These are phyloP conservation scores for Melanostoma mellinum DNA, from an alignment of 2,888 invertebrate species.

Conservation along the genomic window DNA sequence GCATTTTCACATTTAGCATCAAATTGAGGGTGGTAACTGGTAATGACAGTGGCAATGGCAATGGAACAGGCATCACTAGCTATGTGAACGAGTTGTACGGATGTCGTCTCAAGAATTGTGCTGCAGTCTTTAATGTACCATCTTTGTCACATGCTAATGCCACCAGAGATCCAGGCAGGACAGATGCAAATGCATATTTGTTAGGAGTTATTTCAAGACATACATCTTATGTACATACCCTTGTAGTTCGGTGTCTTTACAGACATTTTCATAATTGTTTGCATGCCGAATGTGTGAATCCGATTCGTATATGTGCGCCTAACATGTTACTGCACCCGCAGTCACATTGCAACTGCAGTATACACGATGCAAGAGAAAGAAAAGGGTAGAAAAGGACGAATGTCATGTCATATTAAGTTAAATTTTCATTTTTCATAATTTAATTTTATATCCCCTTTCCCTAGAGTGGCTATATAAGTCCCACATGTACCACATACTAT, in stretches of 20 bases:
- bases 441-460: conserved; percentile 55
- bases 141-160: conserved; percentile 54
- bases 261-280: conserved; percentile 64
- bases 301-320: no score
- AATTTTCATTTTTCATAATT: conserved; percentile 68
- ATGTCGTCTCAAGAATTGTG: conserved; percentile 42
- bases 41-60: conserved; percentile 1
- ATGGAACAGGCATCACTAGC: neutral
- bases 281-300: conserved; percentile 44
- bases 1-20: conserved; percentile 34
- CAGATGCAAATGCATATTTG: conserved; percentile 58
- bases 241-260: conserved; percentile 7
- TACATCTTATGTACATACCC: conserved; percentile 16
- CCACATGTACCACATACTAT: conserved; percentile 27
- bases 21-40: neutral
- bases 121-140: conserved; percentile 37
- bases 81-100: neutral
- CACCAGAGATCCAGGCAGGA: conserved; percentile 28
- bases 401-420: conserved; percentile 61
- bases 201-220: conserved; percentile 35
- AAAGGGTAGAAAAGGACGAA: conserved; percentile 38
- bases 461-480: conserved; percentile 29
- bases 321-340: no score
- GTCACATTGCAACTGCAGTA: no score
- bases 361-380: no score